phyloP scores from a whole-genome alignment of 1,140 invertebrate genomes.

The Drosophila santomea region DNA sequence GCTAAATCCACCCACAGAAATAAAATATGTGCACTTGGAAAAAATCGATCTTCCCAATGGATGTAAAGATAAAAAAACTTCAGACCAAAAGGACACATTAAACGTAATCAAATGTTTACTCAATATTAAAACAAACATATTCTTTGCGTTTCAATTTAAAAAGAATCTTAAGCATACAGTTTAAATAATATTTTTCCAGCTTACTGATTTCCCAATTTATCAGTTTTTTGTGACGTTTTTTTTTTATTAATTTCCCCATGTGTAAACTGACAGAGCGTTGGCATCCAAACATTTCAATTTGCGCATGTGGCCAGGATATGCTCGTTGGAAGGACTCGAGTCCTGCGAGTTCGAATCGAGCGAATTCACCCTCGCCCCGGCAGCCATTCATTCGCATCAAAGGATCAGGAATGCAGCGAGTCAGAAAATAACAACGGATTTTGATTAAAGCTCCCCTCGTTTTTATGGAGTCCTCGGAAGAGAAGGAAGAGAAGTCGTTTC shows the following conservation, averaged over 20 bases:
- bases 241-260: background rate
- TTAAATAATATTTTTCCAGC: background rate
- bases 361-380: constrained; percentile 63
- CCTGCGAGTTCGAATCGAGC: constrained; percentile 22
- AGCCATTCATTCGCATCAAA: constrained; percentile 84
- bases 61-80: background rate
- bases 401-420: constrained; percentile 85
- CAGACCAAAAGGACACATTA: background rate
- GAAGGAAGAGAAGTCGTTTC: constrained; percentile 13
- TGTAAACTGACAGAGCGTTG: constrained; percentile 40
- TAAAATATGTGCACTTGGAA: constrained; percentile 8
- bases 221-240: too few relatives aligned
- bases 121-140: too few relatives aligned
- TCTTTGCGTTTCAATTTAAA: too few relatives aligned
- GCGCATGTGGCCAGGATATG: constrained; percentile 65
- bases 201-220: background rate
- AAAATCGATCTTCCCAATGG: background rate
- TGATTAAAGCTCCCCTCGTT: constrained; percentile 84
- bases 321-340: constrained; percentile 45
- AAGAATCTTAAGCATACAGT: too few relatives aligned
- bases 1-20: constrained; percentile 69
- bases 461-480: constrained; percentile 72
- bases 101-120: too few relatives aligned
- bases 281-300: constrained; percentile 84
- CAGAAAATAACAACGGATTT: constrained; percentile 85